Evolutionary conservation across 2,113 vertebrate genomes (phyloP).

Genomic region (Pitta sordida): DNA sequence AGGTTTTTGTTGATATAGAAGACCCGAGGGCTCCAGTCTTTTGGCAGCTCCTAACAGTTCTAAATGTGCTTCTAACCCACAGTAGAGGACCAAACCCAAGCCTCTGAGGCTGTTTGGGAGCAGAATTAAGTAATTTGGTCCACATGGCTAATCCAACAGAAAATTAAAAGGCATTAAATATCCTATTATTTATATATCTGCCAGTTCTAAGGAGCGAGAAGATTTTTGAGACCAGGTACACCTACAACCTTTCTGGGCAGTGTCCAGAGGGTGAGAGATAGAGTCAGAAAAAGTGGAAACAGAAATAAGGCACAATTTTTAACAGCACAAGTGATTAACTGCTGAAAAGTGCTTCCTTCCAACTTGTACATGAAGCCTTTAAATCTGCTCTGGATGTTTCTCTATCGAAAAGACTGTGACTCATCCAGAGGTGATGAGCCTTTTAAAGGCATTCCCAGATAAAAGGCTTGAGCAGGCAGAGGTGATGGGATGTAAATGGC

Average conservation of each 20-base stretch:
- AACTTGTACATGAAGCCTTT: rapidly evolving
- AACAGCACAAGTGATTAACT: neutral
- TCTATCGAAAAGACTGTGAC: neutral
- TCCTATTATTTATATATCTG: neutral
- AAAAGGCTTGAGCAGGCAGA: neutral
- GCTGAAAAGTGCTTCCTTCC: neutral
- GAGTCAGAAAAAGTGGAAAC: neutral
- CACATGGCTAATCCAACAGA: neutral
- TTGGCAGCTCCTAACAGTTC: neutral
- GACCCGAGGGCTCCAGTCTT: neutral
- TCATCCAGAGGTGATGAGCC: neutral
- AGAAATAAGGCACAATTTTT: neutral
- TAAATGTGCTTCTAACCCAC: neutral
- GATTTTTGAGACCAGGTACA: neutral
- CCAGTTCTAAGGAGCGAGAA: neutral
- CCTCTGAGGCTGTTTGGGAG: neutral
- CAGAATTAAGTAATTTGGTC: neutral
- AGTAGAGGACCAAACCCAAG: neutral
- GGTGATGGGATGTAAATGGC: neutral
- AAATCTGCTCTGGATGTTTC: neutral
- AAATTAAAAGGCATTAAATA: neutral
- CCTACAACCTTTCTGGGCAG: neutral
- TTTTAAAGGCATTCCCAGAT: neutral
- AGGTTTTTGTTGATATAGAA: neutral
- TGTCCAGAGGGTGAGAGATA: neutral